These are phyloP conservation scores for Achlya flavicornis DNA, from an alignment of 2,888 invertebrate species.

Conservation along the genomic window DNA sequence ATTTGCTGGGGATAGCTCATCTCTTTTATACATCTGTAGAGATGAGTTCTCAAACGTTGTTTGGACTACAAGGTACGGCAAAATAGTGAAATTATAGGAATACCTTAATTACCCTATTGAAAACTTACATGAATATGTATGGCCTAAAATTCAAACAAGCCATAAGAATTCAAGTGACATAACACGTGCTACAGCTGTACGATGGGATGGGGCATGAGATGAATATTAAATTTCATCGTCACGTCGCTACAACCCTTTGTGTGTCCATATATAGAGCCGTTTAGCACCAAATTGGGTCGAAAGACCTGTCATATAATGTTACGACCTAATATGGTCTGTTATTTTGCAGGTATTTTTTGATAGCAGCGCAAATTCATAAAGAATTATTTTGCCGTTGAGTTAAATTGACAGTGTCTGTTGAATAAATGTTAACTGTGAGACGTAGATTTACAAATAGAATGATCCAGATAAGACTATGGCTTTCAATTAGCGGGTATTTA, in stretches of 20 bases:
- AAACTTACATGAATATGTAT: not conserved
- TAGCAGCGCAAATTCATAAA: not conserved
- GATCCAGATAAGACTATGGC: not conserved
- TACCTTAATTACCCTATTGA: no score
- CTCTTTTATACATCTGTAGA: no score
- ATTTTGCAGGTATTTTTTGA: not conserved
- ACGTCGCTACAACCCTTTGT: conserved; percentile 19
- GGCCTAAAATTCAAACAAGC: conserved; percentile 15
- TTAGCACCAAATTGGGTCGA: conserved; percentile 26
- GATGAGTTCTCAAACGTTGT: no score
- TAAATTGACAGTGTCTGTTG: not conserved
- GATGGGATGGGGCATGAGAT: conserved; percentile 19
- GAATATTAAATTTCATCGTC: conserved; percentile 30
- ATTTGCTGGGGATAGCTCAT: no score
- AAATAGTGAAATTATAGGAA: no score
- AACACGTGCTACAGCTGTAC: conserved; percentile 24
- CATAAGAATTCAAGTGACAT: conserved; percentile 21
- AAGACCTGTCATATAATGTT: conserved; percentile 20
- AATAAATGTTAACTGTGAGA: not conserved
- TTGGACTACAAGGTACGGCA: no score
- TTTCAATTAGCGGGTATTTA: not conserved
- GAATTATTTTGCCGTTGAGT: not conserved
- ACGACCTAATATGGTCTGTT: conserved; percentile 15
- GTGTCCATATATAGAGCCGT: conserved; percentile 20
- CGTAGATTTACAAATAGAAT: not conserved